Evolutionary conservation across 2,888 invertebrate species (phyloP).

Genomic region (Diachrysia chrysitis): DNA sequence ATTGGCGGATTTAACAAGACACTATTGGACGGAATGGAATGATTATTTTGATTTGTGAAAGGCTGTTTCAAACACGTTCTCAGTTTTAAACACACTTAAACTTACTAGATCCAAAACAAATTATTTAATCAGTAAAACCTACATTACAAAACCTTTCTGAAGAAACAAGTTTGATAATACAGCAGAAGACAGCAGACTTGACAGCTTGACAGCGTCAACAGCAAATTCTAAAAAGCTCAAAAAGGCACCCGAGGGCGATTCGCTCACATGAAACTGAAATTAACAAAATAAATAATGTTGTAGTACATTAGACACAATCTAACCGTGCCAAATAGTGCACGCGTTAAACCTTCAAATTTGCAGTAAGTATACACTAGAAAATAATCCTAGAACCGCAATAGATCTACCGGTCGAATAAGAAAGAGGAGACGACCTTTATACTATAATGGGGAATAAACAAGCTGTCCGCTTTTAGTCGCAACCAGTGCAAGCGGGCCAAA

Average conservation of each 20-base stretch:
- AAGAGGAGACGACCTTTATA: background rate
- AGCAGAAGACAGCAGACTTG: background rate
- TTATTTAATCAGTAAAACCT: background rate
- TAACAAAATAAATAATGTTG: slow-evolving; percentile 28
- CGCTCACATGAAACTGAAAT: background rate
- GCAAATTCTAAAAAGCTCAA: background rate
- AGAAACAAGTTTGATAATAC: slow-evolving; percentile 3
- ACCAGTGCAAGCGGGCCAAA: no score
- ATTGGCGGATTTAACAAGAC: background rate
- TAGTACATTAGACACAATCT: background rate
- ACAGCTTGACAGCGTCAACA: background rate
- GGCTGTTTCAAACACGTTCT: no score
- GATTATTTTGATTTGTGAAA: no score
- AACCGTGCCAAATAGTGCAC: slow-evolving; percentile 13
- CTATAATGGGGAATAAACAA: no score
- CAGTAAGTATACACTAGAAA: slow-evolving; percentile 12
- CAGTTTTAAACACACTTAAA: no score
- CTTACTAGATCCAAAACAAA: no score
- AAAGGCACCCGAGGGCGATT: slow-evolving; percentile 9
- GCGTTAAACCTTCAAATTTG: background rate
- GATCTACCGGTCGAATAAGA: background rate
- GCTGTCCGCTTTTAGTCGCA: no score
- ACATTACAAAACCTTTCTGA: background rate
- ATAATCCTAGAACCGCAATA: background rate
- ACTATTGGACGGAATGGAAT: no score